A percentile compares a stretch with the other conserved stretches of the same genome.
Evolutionary conservation across 2,113 vertebrate genomes (phyloP).

Genomic region (Cyanoramphus novaezelandiae): DNA sequence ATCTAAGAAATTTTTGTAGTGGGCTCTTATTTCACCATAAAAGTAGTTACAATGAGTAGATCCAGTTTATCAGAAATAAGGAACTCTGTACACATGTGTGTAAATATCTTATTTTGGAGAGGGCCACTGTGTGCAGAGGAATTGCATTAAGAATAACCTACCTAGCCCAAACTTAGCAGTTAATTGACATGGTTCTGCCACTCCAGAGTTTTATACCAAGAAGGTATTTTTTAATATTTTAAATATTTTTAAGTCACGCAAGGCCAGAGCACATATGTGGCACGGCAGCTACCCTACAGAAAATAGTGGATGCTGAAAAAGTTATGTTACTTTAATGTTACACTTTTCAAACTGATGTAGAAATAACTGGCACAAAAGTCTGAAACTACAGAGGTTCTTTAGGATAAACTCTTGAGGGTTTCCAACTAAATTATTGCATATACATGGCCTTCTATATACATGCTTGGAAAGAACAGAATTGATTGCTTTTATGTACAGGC

Average conservation of each 20-base stretch:
- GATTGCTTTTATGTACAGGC: background rate
- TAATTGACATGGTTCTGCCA: background rate
- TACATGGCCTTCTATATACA: background rate
- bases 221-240: background rate
- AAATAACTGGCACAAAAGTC: background rate
- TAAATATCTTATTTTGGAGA: background rate
- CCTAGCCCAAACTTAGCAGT: background rate
- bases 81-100: background rate
- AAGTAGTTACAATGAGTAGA: background rate
- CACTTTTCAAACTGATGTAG: accelerated
- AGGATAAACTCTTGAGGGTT: background rate
- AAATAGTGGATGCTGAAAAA: background rate
- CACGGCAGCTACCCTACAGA: background rate
- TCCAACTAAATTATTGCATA: background rate
- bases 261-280: background rate
- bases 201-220: background rate
- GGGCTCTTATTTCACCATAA: background rate
- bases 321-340: background rate
- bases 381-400: background rate
- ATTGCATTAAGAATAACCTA: background rate
- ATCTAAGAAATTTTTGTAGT: background rate
- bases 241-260: background rate
- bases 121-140: background rate
- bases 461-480: background rate
- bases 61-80: background rate